These are phyloP conservation scores for Cisticola juncidis DNA, from an alignment of 2,113 vertebrate genomes.

Conservation along the genomic window DNA sequence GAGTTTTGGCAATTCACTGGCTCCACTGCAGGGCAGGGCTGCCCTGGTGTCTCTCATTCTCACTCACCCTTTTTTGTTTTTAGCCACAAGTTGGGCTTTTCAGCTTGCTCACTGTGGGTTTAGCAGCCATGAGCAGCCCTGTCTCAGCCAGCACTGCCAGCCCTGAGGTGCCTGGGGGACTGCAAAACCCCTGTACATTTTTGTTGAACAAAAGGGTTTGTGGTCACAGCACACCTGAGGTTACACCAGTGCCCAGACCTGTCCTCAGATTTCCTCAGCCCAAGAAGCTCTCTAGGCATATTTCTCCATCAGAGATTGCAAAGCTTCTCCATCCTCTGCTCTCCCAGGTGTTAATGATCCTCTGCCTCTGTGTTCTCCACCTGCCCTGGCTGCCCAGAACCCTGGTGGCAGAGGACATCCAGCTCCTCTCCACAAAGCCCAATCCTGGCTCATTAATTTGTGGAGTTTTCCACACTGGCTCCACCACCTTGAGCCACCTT, in stretches of 20 bases:
- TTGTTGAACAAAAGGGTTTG: background rate
- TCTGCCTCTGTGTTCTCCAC: background rate
- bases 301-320: background rate
- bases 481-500: rapidly evolving
- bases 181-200: background rate
- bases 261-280: background rate
- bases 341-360: no score
- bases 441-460: rapidly evolving
- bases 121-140: background rate
- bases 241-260: background rate
- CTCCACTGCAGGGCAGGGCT: background rate
- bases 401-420: background rate
- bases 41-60: background rate
- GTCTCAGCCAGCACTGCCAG: background rate
- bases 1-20: background rate
- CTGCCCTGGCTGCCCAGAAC: background rate
- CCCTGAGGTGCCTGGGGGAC: background rate
- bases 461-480: background rate
- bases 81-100: background rate
- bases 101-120: background rate
- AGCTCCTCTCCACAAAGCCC: background rate
- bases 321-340: background rate
- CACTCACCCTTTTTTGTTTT: rapidly evolving
- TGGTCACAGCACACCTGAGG: background rate
- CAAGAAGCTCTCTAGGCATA: background rate